These are phyloP conservation scores for Armadillidium nasatum DNA, from an alignment of 1,140 invertebrate genomes.

Conservation along the genomic window DNA sequence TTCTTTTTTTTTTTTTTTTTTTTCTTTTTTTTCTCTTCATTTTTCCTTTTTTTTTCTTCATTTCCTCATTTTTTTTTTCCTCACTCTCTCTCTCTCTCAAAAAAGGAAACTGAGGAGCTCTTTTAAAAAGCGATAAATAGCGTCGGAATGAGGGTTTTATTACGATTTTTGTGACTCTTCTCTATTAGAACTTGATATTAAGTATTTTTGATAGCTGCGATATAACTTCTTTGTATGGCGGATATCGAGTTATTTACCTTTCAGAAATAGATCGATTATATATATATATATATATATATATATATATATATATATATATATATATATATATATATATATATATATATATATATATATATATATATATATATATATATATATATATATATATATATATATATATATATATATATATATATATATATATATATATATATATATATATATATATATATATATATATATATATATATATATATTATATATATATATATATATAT, in stretches of 20 bases:
- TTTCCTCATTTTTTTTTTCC: no score
- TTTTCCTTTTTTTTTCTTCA: no score
- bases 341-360: slow-evolving; percentile 14
- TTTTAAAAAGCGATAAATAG: slow-evolving; percentile 14
- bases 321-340: slow-evolving; percentile 14
- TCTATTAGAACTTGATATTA: background rate
- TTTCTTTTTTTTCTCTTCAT: no score
- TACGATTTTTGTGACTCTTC: slow-evolving; percentile 2
- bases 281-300: slow-evolving; percentile 15
- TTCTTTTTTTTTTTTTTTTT: background rate
- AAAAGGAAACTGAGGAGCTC: background rate
- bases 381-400: background rate
- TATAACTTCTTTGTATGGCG: background rate
- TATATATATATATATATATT: slow-evolving; percentile 10
- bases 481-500: no score
- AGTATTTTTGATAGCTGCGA: background rate
- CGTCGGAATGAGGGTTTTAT: background rate
- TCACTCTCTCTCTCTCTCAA: no score
- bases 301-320: slow-evolving; percentile 15
- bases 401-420: background rate
- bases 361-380: slow-evolving; percentile 14
- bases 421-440: slow-evolving; percentile 5
- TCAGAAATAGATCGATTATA: background rate
- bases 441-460: slow-evolving; percentile 11
- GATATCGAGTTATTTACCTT: background rate